Evolutionary conservation across 64 coral and sea anemone genomes (phyloP), one percentile per base, ranked within the genome.

Genomic region (Montipora foliosa): DNA sequence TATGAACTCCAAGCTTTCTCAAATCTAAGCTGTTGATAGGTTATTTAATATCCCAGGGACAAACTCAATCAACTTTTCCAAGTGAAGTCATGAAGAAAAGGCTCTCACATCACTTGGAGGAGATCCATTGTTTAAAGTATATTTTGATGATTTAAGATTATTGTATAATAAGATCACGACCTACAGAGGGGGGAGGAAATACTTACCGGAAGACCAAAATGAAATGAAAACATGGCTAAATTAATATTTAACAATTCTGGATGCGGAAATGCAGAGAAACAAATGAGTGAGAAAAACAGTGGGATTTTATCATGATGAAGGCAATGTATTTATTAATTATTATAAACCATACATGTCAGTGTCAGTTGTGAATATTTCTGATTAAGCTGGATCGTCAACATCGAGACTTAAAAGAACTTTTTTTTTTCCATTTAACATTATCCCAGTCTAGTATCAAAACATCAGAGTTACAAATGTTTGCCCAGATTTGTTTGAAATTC

Each of bases 401-500:
- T 8, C 69, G 5, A 24, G 21, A 22, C 69, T 3, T 73, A 24
- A 73, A 73, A 24, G 9, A 5, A 8, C 5, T 8, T 21, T 25
- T 24, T 73, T 73, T 21, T 73, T 21, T 1, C 37, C n/a, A 21
- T 24, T 24, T 73, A 3, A 7, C 2, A 25, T 37, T 24, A 73
- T 24, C 19, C 69, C 10, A 73, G 5, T 73, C 8, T 19, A 73
- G 69, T 19, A 73, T 29, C 7, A 67, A 9, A 24, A 14, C 24
- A 10, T 44, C 12, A 46, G 70, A 19, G 49, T 80, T 19, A 24
- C 22, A 5, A 20, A 22, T 53, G 48, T 53, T 80, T 29, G 5
- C 25, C 60, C 25, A 17, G 44, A 50, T 86, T 71, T 71, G 45
- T 70, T 86, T 86, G 21, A 72, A 49, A 70, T 49, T 71, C 45